phyloP scores from a whole-genome alignment of 2,113 vertebrate species.

The Dasyornis broadbenti region DNA sequence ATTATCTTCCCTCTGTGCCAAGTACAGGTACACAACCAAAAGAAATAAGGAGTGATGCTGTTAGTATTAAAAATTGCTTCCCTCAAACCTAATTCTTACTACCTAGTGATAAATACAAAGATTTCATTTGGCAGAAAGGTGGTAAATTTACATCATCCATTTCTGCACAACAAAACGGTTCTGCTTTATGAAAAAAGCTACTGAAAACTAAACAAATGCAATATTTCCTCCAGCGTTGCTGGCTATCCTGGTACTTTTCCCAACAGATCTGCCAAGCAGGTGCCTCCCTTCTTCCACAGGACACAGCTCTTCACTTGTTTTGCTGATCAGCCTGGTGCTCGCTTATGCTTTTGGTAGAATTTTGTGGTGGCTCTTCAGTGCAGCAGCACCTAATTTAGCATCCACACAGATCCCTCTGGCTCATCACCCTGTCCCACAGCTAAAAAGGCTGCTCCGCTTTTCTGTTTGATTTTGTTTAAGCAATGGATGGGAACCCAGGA shows the following conservation, averaged over 20 bases:
- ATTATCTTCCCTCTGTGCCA: background rate
- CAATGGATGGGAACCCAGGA: background rate
- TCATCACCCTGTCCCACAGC: background rate
- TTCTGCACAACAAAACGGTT: background rate
- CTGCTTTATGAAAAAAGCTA: background rate
- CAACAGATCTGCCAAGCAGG: background rate
- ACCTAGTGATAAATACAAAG: background rate
- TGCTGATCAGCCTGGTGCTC: background rate
- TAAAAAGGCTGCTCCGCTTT: background rate
- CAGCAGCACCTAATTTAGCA: background rate
- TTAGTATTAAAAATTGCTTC: background rate
- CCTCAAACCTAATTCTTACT: background rate
- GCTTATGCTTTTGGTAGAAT: background rate
- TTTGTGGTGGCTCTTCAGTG: background rate
- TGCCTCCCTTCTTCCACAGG: background rate
- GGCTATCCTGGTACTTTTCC: background rate
- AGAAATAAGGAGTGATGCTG: background rate
- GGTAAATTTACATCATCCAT: background rate
- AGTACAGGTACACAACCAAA: background rate
- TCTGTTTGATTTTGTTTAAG: background rate
- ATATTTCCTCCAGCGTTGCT: background rate
- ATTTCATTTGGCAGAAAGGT: background rate
- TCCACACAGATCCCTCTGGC: background rate
- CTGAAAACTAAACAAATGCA: background rate
- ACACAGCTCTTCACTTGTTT: background rate